A percentile compares a stretch with the other conserved stretches of the same genome.
Conservation (phyloP, 2,888 invertebrate species). For the Operophtera brumata region DNA sequence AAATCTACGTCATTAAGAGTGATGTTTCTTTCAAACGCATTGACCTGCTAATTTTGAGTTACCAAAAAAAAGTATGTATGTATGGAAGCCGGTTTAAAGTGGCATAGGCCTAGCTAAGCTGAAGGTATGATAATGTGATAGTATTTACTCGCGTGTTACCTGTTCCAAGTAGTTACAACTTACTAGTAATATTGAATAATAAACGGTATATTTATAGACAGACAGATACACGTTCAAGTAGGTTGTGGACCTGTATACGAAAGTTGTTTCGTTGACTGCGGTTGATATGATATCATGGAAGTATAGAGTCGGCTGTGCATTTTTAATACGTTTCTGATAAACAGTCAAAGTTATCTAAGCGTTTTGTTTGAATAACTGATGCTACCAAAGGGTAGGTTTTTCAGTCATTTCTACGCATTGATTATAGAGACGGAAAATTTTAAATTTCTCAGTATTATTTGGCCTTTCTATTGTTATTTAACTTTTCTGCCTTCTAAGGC, state of each 20-base stretch:
- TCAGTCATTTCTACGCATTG: too few species aligned
- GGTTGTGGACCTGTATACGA: constrained; percentile 35
- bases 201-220: constrained; percentile 47
- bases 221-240: not conserved
- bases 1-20: too few species aligned
- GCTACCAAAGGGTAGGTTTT: too few species aligned
- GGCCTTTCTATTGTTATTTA: too few species aligned
- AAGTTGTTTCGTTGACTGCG: constrained; percentile 38
- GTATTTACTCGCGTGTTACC: constrained; percentile 49
- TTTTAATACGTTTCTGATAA: not conserved
- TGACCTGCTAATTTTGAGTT: too few species aligned
- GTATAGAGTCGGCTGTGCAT: not conserved
- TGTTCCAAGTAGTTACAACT: constrained; percentile 41
- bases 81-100: not conserved
- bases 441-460: too few species aligned
- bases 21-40: too few species aligned
- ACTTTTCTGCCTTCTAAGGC: too few species aligned
- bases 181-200: constrained; percentile 53
- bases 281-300: not conserved
- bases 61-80: too few species aligned
- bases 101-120: constrained; percentile 31
- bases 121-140: constrained; percentile 62
- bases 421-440: too few species aligned
- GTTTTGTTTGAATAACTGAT: too few species aligned
- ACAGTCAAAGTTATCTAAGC: too few species aligned